phyloP scores from a whole-genome alignment of 2,113 vertebrate genomes.

The Verasper variegatus region DNA sequence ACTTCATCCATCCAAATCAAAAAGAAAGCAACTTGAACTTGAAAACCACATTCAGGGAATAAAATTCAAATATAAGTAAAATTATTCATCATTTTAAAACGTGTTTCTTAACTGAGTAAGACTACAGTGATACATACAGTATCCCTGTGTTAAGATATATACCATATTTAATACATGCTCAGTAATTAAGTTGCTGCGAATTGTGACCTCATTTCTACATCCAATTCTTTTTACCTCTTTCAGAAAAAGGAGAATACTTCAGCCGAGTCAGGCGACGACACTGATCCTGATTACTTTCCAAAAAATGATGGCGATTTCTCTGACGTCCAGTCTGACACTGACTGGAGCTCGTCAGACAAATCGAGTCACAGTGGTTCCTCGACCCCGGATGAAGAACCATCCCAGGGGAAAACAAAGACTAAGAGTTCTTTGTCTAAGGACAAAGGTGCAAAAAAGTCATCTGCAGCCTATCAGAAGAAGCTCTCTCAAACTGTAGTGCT shows the following conservation, averaged over 20 bases:
- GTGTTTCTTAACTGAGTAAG: too few species aligned
- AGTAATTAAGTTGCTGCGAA: too few species aligned
- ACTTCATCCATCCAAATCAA: too few species aligned
- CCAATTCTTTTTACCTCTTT: neutral
- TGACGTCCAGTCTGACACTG: conserved; percentile 10
- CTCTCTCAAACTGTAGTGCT: conserved; percentile 3
- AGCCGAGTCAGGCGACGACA: neutral
- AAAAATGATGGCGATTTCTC: conserved; percentile 26
- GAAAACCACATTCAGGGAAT: too few species aligned
- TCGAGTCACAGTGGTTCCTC: neutral
- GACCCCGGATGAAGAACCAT: fast-evolving
- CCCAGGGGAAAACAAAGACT: neutral
- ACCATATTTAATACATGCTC: too few species aligned
- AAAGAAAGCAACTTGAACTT: too few species aligned
- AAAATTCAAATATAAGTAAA: too few species aligned
- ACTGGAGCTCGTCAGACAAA: conserved; percentile 26
- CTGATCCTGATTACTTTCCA: conserved; percentile 29
- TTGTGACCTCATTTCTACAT: neutral
- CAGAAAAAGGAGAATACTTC: conserved; percentile 36
- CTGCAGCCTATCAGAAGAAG: neutral
- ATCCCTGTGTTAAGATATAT: neutral
- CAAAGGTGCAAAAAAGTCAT: neutral
- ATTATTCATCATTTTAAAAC: too few species aligned
- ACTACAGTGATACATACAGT: neutral
- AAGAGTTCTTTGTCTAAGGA: fast-evolving